These are phyloP conservation scores for Sinella curviseta DNA, from an alignment of 1,140 invertebrate species.

Conservation along the genomic window DNA sequence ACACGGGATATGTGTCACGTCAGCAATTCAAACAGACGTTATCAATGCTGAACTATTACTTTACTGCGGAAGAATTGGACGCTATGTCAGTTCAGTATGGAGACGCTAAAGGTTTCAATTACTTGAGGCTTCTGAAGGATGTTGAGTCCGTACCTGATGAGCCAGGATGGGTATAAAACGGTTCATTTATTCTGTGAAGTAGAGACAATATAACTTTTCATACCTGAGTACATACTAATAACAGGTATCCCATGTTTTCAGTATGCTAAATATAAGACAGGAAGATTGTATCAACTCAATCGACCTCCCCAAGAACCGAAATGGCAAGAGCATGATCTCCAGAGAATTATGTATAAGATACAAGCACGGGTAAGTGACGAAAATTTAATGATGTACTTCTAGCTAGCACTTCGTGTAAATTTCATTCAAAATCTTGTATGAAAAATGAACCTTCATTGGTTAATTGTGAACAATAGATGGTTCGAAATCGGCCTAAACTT, in stretches of 20 bases:
- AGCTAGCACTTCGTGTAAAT: background rate
- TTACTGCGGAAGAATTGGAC: constrained; percentile 64
- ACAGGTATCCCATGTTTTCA: constrained; percentile 29
- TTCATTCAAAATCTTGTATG: too few species aligned
- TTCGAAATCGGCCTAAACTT: constrained; percentile 43
- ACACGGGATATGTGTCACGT: constrained; percentile 68
- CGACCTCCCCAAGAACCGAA: constrained; percentile 38
- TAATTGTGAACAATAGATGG: constrained; percentile 39
- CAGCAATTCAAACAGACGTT: constrained; percentile 67
- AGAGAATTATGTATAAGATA: constrained; percentile 48
- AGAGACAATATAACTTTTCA: background rate
- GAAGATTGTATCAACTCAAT: constrained; percentile 44
- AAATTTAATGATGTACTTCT: background rate
- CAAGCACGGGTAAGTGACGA: constrained; percentile 39
- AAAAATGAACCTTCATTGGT: too few species aligned
- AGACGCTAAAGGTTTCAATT: constrained; percentile 70
- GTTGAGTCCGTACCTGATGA: constrained; percentile 54
- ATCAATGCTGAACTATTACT: constrained; percentile 63
- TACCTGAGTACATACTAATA: too few species aligned
- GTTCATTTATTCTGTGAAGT: too few species aligned
- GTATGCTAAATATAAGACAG: constrained; percentile 44
- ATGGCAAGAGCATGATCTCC: constrained; percentile 47
- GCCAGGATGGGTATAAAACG: constrained; percentile 43
- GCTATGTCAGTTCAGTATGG: constrained; percentile 67
- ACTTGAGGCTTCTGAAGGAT: constrained; percentile 65